These are phyloP conservation scores for Nebria brevicollis DNA, from an alignment of 2,888 invertebrate genomes.

Conservation along the genomic window DNA sequence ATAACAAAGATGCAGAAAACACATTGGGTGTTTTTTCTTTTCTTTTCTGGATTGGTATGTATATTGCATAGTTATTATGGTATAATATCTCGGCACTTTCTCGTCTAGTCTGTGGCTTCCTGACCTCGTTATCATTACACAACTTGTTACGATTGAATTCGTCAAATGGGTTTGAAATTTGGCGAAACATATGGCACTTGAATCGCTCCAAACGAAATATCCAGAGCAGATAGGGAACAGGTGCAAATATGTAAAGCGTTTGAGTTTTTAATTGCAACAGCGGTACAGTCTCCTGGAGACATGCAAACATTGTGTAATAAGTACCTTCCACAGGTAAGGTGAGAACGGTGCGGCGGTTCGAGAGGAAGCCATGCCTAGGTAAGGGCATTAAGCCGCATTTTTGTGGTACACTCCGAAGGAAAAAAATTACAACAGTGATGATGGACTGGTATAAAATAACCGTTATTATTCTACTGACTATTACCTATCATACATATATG, in stretches of 20 bases:
- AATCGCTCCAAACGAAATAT: too few species aligned
- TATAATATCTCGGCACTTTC: constrained; percentile 26
- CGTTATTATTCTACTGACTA: constrained; percentile 14
- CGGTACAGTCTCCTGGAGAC: background rate
- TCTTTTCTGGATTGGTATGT: background rate
- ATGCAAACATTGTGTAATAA: constrained; percentile 17
- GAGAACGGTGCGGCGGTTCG: background rate
- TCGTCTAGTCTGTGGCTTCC: constrained; percentile 33
- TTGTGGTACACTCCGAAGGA: constrained; percentile 35
- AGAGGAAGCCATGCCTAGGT: constrained; percentile 28
- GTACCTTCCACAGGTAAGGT: constrained; percentile 26
- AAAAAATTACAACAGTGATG: constrained; percentile 7
- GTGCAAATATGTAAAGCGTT: background rate
- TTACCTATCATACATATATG: constrained; percentile 27
- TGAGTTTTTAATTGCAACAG: constrained; percentile 6
- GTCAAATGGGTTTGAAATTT: background rate
- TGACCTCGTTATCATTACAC: constrained; percentile 38
- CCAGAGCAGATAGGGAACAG: background rate
- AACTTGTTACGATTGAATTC: background rate
- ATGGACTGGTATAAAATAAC: constrained; percentile 8
- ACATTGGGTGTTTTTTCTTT: background rate
- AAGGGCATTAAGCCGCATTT: constrained; percentile 40
- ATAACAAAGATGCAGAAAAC: background rate
- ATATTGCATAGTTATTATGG: background rate
- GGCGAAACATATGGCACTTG: too few species aligned